Evolutionary conservation across 2,113 vertebrate genomes (phyloP).

Genomic region (Taurulus bubalis): DNA sequence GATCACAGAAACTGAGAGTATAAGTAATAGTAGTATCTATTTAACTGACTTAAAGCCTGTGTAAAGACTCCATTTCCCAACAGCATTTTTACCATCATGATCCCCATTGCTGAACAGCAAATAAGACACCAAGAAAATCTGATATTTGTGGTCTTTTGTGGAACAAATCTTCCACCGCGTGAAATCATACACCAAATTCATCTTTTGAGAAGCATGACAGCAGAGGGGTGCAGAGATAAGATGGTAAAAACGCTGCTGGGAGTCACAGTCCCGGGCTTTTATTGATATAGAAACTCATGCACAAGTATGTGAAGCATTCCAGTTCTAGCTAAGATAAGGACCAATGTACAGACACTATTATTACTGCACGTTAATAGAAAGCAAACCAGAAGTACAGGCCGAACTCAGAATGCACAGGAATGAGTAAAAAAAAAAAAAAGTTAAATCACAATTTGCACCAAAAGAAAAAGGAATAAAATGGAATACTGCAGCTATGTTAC

Average conservation of each 20-base stretch:
- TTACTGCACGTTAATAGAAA: slow-evolving; percentile 40
- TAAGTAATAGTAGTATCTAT: slow-evolving; percentile 48
- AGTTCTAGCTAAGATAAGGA: slow-evolving; percentile 64
- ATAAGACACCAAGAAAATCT: slow-evolving; percentile 5
- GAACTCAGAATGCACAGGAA: slow-evolving; percentile 49
- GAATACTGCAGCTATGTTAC: slow-evolving; percentile 41
- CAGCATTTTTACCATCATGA: slow-evolving; percentile 51
- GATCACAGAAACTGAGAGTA: slow-evolving; percentile 57
- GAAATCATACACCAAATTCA: slow-evolving; percentile 16
- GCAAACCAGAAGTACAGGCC: slow-evolving; percentile 55
- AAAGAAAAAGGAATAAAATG: slow-evolving; percentile 37
- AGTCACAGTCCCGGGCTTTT: slow-evolving; percentile 48
- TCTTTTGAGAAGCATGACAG: neutral
- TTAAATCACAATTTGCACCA: slow-evolving; percentile 51
- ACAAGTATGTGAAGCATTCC: slow-evolving; percentile 74
- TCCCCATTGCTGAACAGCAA: slow-evolving; percentile 10
- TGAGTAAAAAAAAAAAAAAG: slow-evolving; percentile 43
- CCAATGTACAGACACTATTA: slow-evolving; percentile 56
- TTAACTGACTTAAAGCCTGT: slow-evolving; percentile 31
- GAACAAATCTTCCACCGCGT: slow-evolving; percentile 12
- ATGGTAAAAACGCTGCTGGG: slow-evolving; percentile 52
- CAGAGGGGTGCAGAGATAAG: neutral
- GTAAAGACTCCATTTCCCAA: slow-evolving; percentile 51
- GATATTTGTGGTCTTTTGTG: slow-evolving; percentile 25
- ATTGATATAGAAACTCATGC: slow-evolving; percentile 74